Evolutionary conservation across 2,113 vertebrate species (phyloP).

Genomic region (Otus sunia): DNA sequence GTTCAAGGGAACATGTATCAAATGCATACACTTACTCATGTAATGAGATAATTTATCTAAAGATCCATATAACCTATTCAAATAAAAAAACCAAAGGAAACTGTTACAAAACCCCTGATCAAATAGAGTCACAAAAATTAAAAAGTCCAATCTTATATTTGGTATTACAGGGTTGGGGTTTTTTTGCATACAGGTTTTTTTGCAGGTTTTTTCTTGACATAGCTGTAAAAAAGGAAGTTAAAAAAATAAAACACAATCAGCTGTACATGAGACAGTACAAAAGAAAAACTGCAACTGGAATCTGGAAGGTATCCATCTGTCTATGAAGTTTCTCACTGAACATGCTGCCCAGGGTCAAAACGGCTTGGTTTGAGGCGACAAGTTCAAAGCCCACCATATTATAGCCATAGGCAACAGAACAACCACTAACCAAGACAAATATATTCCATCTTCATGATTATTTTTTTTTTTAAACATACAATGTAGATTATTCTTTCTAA

Average conservation of each 20-base stretch:
- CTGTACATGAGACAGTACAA: not conserved
- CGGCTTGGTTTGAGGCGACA: not conserved
- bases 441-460: not conserved
- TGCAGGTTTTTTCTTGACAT: not conserved
- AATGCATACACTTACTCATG: not conserved
- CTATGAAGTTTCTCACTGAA: not conserved
- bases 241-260: not conserved
- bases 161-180: not conserved
- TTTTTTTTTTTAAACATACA: not conserved
- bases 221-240: not conserved
- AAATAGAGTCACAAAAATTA: not conserved
- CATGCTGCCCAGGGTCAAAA: not conserved
- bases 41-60: not conserved
- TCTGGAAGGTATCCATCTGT: not conserved
- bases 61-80: not conserved
- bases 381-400: not conserved
- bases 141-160: not conserved
- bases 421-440: not conserved
- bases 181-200: not conserved
- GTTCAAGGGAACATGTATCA: not conserved
- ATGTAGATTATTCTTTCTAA: not conserved
- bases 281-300: not conserved
- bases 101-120: not conserved
- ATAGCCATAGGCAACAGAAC: not conserved
- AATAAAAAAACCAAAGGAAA: not conserved